Base-by-base conservation (phyloP, 1,140 invertebrate genomes). In the Bradynema listronoti region DNA sequence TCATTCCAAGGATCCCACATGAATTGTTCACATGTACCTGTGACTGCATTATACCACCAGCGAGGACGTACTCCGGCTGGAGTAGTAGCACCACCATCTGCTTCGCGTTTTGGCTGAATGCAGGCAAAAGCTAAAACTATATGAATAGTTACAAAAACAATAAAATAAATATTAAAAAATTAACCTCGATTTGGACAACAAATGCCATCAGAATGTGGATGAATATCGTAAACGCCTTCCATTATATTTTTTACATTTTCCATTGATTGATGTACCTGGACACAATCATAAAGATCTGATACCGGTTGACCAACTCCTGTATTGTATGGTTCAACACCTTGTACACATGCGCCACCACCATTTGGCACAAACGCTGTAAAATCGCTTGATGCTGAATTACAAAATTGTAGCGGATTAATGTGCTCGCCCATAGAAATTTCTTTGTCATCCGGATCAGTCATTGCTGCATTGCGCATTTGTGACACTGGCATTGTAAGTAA, bases 1-100 rank as follows among this genome's bases (percentile, higher is more conserved):
- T 78, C 73, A 58, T 75, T 72, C 73, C 74, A 77, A 16, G 75
- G 75, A 49, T 75, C 75, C 75, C 75, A 75, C 75, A 75, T 75
- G 58, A 75, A 75, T 50, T 75, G 73, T 55, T 75, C 74, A 50
- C 73, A 75, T 9, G 69, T 75, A 7, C 65, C 72, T 45, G 73
- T 75, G n/a, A 75, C 75, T 14, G 72, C 69, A 45, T 75, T 75
- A 58, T 69, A 75, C 73, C 70, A 69, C 68, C 67, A 69, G n/a
- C 69, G 56, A 33, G 72, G 76, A 9, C 72, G 56, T 16, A 75
- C 72, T 45, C 72, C 72, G 22, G 72, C 72, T 24, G 72, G 72
- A 4, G 72, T 68, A 24, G 72, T 65, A 45, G 73, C 63, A 43
- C 72, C 72, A 51, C 55, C 58, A 47, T 75, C 76, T 19, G 72